Base-by-base conservation (phyloP, 2,888 invertebrate species). In the Uropetala carovei region DNA sequence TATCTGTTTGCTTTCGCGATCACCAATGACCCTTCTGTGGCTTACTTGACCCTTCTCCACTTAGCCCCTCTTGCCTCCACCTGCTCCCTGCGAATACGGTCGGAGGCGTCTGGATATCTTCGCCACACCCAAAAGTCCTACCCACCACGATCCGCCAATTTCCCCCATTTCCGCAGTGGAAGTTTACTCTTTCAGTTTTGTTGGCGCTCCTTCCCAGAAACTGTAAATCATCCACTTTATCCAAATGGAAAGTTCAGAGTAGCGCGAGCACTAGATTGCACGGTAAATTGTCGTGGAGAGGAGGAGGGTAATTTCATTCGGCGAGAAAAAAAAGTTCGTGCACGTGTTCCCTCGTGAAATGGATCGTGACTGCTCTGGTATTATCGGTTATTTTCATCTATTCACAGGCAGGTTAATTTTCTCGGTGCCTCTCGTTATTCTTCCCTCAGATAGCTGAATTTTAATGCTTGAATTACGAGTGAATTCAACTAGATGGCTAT, bases 21-120 rank as follows among this genome's bases (percentile, higher is more conserved):
- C 86, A 30, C 60, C 86, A 60, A 86, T 60, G 86, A 86, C 86
- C 60, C 86, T 86, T 59, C 30, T 64, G 86, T 30, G 86, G 60
- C 64, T 64, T 86, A 27, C 18, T 60, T 30, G 60, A 86, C 86
- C 60, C 18, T 30, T 16, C 60, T 5, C 60, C 60, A 30, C 86
- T 84, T 59, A 58, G 60, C 57, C 30, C 60, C 13, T 59, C 60
- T 60, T 1, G 14, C 30, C 30, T 64, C 43, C 89, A 89, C 89
- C 60, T 59, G 43, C 89, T 14, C 16, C 89, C 43, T 14, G 18
- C 43, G 43, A 43, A 43, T 43, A 43, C 43, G 43, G 43, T 43
- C 43, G 43, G 43, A 43, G 43, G 43, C 43, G 43, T 43, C 43
- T 43, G 43, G 43, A 43, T 16, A n/a, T 64, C 64, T 64, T 64